Conservation (phyloP, 2,797 vertebrate genomes). For the Siniperca undulata region DNA sequence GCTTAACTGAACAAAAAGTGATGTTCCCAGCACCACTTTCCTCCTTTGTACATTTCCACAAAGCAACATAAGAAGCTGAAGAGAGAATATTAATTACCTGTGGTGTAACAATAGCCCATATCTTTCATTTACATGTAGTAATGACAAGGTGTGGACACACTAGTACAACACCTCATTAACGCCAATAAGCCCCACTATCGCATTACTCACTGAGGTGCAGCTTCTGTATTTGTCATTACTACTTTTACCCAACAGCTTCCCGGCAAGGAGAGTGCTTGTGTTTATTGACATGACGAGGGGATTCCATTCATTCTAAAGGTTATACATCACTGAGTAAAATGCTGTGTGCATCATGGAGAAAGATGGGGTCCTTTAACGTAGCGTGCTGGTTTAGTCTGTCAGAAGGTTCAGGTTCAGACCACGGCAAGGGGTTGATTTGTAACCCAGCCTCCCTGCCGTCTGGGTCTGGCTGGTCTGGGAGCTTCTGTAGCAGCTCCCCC, state of each 20-base stretch:
- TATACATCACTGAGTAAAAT: neutral
- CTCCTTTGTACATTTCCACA: slow-evolving; percentile 28
- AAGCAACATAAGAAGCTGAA: slow-evolving; percentile 12
- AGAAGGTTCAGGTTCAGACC: slow-evolving; percentile 36
- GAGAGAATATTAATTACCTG: slow-evolving; percentile 24
- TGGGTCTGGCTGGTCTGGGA: slow-evolving; percentile 33
- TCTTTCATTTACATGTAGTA: slow-evolving; percentile 30
- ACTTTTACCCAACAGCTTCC: slow-evolving; percentile 18
- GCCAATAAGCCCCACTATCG: neutral
- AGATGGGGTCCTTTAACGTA: neutral
- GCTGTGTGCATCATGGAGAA: too few species aligned
- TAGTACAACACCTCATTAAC: slow-evolving; percentile 20
- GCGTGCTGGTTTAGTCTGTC: slow-evolving; percentile 22
- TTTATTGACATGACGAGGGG: neutral
- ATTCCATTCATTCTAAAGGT: slow-evolving; percentile 21
- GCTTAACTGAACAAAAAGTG: slow-evolving; percentile 20
- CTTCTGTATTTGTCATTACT: slow-evolving; percentile 6
- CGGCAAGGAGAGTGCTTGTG: neutral
- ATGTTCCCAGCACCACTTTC: slow-evolving; percentile 13
- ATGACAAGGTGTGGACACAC: slow-evolving; percentile 39
- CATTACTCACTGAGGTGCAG: slow-evolving; percentile 14
- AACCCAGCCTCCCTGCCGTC: slow-evolving; percentile 38
- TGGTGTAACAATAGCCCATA: slow-evolving; percentile 1
- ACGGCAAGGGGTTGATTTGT: slow-evolving; percentile 48
- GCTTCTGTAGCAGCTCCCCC: slow-evolving; percentile 44